These are phyloP conservation scores for Acleris cristana DNA, from an alignment of 2,888 invertebrate species.

Conservation along the genomic window DNA sequence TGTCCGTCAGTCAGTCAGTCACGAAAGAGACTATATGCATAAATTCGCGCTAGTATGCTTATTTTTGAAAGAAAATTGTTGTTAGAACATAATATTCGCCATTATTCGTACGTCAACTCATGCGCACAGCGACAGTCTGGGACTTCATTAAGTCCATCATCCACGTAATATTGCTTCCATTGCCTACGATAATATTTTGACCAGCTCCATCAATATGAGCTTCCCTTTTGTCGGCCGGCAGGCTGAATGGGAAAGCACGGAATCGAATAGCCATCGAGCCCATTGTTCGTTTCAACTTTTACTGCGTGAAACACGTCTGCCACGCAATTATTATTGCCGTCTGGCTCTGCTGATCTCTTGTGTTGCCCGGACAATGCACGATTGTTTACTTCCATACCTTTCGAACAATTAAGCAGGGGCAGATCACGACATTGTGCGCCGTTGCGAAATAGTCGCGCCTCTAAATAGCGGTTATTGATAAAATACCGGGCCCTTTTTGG, in stretches of 20 bases:
- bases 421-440: constrained; percentile 54
- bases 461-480: constrained; percentile 21
- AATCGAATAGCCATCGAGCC: constrained; percentile 64
- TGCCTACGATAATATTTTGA: constrained; percentile 9
- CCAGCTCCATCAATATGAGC: constrained; percentile 24
- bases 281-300: constrained; percentile 70
- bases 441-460: constrained; percentile 33
- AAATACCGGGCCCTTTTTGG: constrained; percentile 27
- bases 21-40: too few relatives aligned
- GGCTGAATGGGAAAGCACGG: constrained; percentile 63
- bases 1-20: too few relatives aligned
- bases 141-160: background rate
- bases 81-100: background rate
- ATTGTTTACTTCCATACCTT: constrained; percentile 60
- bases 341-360: constrained; percentile 49
- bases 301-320: constrained; percentile 64
- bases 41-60: too few relatives aligned
- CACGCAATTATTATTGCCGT: constrained; percentile 61
- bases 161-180: background rate
- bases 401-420: constrained; percentile 61
- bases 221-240: constrained; percentile 31
- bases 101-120: background rate
- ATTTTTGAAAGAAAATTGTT: background rate
- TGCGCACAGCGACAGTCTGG: constrained; percentile 7
- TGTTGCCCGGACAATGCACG: constrained; percentile 62